These are phyloP conservation scores for Eumaeus atala DNA, from an alignment of 1,140 invertebrate species.

Conservation along the genomic window DNA sequence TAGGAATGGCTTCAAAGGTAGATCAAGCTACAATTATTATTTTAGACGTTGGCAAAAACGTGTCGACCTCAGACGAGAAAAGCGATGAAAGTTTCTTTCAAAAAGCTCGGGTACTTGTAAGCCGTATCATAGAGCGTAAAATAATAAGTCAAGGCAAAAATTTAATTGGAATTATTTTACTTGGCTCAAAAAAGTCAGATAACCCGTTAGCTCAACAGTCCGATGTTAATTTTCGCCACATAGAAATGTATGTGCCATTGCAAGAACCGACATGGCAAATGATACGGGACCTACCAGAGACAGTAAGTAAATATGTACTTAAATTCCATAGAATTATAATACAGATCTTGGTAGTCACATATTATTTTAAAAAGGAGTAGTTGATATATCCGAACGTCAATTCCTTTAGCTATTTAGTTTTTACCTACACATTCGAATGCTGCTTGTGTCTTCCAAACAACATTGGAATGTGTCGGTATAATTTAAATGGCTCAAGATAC, in stretches of 20 bases:
- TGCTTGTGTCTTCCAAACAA: too few relatives aligned
- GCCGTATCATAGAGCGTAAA: constrained; percentile 61
- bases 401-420: too few relatives aligned
- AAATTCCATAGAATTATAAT: constrained; percentile 5
- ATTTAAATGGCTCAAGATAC: too few relatives aligned
- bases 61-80: constrained; percentile 37
- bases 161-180: constrained; percentile 50
- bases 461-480: too few relatives aligned
- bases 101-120: constrained; percentile 42
- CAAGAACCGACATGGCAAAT: constrained; percentile 53
- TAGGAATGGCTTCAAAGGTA: constrained; percentile 44
- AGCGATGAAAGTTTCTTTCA: constrained; percentile 51
- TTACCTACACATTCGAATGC: too few relatives aligned
- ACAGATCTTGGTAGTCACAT: not conserved
- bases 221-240: constrained; percentile 40
- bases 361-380: too few relatives aligned
- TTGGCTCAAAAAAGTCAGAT: constrained; percentile 55
- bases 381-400: too few relatives aligned
- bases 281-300: constrained; percentile 50
- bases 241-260: constrained; percentile 42
- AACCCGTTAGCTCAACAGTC: constrained; percentile 43
- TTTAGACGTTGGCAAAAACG: constrained; percentile 58
- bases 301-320: constrained; percentile 31
- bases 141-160: constrained; percentile 61
- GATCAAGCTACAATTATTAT: constrained; percentile 60